A percentile compares a stretch with the other conserved stretches of the same genome.
These are phyloP conservation scores for Eubucco bourcierii DNA, from an alignment of 2,113 vertebrate species.

Conservation along the genomic window DNA sequence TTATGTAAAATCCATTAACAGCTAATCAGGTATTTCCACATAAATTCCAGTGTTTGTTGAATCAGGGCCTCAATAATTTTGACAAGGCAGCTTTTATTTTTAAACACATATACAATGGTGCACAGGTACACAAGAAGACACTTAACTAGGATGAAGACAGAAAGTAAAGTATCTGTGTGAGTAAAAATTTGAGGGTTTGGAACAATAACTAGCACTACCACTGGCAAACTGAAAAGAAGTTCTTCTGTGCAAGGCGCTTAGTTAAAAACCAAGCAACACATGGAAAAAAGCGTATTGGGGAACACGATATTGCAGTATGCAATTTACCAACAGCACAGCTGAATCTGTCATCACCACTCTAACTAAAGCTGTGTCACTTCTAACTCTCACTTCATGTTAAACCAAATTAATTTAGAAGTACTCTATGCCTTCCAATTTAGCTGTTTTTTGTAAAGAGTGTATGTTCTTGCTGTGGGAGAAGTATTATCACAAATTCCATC, in stretches of 20 bases:
- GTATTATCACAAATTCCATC: neutral
- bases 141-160: neutral
- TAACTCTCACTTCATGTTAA: slow-evolving; percentile 35
- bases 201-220: neutral
- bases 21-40: neutral
- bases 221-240: neutral
- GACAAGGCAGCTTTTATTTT: neutral
- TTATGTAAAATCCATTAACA: neutral
- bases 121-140: neutral
- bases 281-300: neutral
- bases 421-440: neutral
- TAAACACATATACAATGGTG: neutral
- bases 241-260: neutral
- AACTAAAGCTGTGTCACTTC: slow-evolving; percentile 25
- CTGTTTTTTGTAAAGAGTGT: neutral
- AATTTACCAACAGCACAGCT: slow-evolving; percentile 35
- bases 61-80: neutral
- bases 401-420: slow-evolving; percentile 34
- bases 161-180: neutral
- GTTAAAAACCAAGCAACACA: neutral
- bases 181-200: neutral
- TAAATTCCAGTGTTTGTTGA: neutral
- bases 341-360: slow-evolving; percentile 3
- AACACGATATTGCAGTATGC: slow-evolving; percentile 3
- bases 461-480: neutral